Percentiles rank a stretch among this genome's conserved stretches.
Evolutionary conservation across 2,113 vertebrate species (phyloP).

Genomic region (Oreamnos americanus): DNA sequence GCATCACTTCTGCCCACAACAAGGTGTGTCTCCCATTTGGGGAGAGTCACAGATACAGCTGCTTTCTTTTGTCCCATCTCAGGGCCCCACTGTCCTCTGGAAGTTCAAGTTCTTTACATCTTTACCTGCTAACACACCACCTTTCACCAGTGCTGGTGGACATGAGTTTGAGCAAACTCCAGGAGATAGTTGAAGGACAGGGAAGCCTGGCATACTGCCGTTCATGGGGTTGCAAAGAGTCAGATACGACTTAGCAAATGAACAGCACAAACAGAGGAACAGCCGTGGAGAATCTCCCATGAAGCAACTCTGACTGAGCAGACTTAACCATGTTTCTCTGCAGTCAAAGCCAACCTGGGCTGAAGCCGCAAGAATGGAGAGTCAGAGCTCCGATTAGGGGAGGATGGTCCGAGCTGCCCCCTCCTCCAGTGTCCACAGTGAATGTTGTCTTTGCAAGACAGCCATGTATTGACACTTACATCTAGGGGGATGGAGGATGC

Average conservation of each 20-base stretch:
- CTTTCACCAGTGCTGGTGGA: background rate
- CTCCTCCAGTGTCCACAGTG: background rate
- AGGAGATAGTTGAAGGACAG: background rate
- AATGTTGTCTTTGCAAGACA: conserved; percentile 21
- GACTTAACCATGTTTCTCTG: background rate
- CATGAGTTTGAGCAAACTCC: background rate
- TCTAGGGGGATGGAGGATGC: background rate
- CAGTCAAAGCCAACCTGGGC: background rate
- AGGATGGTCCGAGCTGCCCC: background rate
- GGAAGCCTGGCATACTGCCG: background rate
- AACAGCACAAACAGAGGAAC: background rate
- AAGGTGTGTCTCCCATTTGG: background rate
- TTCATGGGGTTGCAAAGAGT: background rate
- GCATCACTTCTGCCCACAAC: background rate
- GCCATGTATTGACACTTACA: conserved; percentile 28
- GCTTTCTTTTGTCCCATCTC: background rate
- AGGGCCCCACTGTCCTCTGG: background rate
- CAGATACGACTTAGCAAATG: background rate
- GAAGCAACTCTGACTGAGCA: background rate
- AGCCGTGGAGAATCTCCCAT: background rate
- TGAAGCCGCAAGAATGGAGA: background rate
- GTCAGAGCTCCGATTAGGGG: background rate
- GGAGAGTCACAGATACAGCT: background rate
- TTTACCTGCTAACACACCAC: background rate
- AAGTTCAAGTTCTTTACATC: background rate